A percentile compares a stretch with the other conserved stretches of the same genome.
These are phyloP conservation scores for Meteorus sp. DNA, from an alignment of 1,140 invertebrate genomes.

Conservation along the genomic window DNA sequence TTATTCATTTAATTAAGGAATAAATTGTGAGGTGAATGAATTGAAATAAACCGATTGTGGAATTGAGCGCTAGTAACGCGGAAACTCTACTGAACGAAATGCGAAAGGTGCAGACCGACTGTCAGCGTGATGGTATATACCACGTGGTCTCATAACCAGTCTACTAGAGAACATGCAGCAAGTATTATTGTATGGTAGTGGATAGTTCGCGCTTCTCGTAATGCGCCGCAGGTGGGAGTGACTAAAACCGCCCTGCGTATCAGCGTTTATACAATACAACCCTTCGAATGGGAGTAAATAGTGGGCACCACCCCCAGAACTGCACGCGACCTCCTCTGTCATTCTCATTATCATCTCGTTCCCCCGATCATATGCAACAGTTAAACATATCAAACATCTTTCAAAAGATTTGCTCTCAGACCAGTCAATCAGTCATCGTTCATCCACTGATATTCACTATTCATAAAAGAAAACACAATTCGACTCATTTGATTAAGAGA, in stretches of 20 bases:
- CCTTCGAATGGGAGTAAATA: conserved; percentile 12
- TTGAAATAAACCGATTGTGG: background rate
- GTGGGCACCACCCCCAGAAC: conserved; percentile 27
- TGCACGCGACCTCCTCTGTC: background rate
- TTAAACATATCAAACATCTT: too few species aligned
- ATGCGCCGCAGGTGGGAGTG: conserved; percentile 56
- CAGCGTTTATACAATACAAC: conserved; percentile 34
- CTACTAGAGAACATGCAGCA: too few species aligned
- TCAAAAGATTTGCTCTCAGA: too few species aligned
- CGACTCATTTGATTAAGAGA: too few species aligned
- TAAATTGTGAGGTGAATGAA: background rate
- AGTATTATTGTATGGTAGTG: conserved; percentile 30
- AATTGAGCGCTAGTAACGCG: conserved; percentile 6
- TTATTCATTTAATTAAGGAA: background rate
- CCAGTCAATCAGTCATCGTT: too few species aligned
- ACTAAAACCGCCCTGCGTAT: conserved; percentile 48
- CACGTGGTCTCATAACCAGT: conserved; percentile 40
- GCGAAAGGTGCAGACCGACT: conserved; percentile 25
- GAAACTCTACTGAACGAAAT: conserved; percentile 16
- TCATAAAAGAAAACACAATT: too few species aligned
- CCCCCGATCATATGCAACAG: too few species aligned
- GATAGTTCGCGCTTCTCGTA: conserved; percentile 37
- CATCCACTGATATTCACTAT: too few species aligned
- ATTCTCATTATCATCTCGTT: too few species aligned
- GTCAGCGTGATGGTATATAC: conserved; percentile 34